Percentiles rank a stretch among this genome's conserved stretches.
Evolutionary conservation across 1,140 invertebrate genomes (phyloP).

Genomic region (Neodiprion virginianus): DNA sequence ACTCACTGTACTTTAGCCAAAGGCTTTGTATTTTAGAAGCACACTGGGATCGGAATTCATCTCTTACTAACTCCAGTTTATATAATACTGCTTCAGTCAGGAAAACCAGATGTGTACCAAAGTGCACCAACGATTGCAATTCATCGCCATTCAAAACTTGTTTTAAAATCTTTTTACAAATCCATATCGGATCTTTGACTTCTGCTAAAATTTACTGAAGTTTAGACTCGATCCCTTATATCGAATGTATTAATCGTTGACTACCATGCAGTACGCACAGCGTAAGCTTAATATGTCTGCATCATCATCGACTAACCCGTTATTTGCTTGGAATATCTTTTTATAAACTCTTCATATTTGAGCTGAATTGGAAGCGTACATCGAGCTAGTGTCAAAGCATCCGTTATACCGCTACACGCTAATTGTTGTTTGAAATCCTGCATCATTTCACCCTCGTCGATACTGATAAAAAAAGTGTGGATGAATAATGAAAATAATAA

Average conservation of each 20-base stretch:
- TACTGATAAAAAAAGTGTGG: constrained; percentile 20
- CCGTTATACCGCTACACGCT: constrained; percentile 38
- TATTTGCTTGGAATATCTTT: constrained; percentile 27
- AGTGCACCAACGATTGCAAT: constrained; percentile 22
- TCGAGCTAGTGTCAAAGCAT: constrained; percentile 39
- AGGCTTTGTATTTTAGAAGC: constrained; percentile 32
- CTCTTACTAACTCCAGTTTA: constrained; percentile 29
- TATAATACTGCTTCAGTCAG: constrained; percentile 27
- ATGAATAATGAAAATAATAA: neutral
- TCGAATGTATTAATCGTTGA: neutral
- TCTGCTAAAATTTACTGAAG: neutral
- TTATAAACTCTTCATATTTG: constrained; percentile 38
- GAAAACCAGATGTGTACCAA: constrained; percentile 34
- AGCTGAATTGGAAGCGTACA: constrained; percentile 43
- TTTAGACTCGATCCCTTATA: neutral
- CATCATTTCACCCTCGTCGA: constrained; percentile 29
- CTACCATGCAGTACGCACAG: neutral
- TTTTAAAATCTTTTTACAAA: neutral
- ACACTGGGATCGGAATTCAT: constrained; percentile 25
- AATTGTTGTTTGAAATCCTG: constrained; percentile 42
- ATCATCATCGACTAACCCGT: neutral
- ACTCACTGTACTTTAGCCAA: constrained; percentile 28
- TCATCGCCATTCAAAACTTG: neutral
- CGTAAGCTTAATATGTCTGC: neutral
- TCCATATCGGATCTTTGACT: neutral